Conservation (phyloP, 2,797 vertebrate species). For the Lepidocolaptes lacrymiger region DNA sequence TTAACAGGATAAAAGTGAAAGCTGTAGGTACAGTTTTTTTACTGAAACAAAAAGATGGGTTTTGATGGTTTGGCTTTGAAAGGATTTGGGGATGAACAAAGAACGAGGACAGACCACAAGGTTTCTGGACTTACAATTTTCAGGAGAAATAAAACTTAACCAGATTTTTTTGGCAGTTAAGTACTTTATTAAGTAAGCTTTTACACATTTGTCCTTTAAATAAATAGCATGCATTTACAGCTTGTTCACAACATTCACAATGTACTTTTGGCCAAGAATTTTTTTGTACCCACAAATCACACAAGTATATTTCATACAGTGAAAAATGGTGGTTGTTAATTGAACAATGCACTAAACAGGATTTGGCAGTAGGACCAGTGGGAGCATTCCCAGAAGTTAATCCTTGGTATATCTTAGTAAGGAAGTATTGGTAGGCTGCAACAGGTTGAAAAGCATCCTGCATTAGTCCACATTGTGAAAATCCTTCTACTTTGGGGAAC, state of each 20-base stretch:
- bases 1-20: not conserved
- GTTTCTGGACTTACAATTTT: not conserved
- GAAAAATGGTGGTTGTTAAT: not conserved
- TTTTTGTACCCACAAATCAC: not conserved
- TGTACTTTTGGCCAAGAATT: not conserved
- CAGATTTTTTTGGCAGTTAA: not conserved
- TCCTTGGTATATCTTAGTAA: not conserved
- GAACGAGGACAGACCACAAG: not conserved
- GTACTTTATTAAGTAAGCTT: not conserved
- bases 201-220: not conserved
- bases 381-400: not conserved
- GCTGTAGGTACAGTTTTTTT: not conserved
- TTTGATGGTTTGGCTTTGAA: not conserved
- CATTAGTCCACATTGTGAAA: not conserved
- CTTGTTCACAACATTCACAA: not conserved
- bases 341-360: not conserved
- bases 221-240: not conserved
- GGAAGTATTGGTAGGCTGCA: not conserved
- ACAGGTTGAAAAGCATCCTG: not conserved
- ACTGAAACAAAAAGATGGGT: not conserved
- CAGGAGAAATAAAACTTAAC: not conserved
- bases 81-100: not conserved
- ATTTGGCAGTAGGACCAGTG: not conserved
- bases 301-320: not conserved
- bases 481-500: not conserved